These are phyloP conservation scores for Aotus griseimembra DNA, from an alignment of 2,797 vertebrate species.

Conservation along the genomic window DNA sequence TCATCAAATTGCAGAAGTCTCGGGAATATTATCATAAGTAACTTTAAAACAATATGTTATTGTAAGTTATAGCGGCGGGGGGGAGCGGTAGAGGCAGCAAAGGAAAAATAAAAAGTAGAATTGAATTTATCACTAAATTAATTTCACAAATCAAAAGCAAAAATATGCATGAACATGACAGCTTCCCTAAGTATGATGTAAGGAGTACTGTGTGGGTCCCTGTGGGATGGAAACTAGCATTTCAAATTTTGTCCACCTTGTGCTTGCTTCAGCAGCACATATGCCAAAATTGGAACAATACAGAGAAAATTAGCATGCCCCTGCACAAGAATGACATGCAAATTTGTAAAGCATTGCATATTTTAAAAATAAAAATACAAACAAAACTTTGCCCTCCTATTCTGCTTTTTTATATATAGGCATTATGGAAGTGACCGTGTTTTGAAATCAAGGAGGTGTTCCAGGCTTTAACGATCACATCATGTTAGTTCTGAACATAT, in stretches of 20 bases:
- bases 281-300: background rate
- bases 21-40: slow-evolving; percentile 55
- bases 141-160: slow-evolving; percentile 57
- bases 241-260: slow-evolving; percentile 6
- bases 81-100: slow-evolving; percentile 44
- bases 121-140: slow-evolving; percentile 58
- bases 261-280: background rate
- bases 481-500: slow-evolving; percentile 19
- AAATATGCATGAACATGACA: background rate
- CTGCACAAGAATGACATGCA: background rate
- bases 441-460: slow-evolving; percentile 32
- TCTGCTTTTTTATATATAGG: background rate
- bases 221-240: background rate
- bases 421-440: slow-evolving; percentile 1
- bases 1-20: slow-evolving; percentile 82
- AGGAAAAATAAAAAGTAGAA: slow-evolving; percentile 50
- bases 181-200: background rate
- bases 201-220: background rate
- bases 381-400: background rate
- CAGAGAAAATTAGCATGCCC: background rate
- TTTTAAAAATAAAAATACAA: background rate
- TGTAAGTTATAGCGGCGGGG: slow-evolving; percentile 68
- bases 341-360: background rate
- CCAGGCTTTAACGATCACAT: slow-evolving; percentile 10
- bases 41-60: slow-evolving; percentile 73